These are phyloP conservation scores for Trogon melanurus DNA, from an alignment of 2,113 vertebrate genomes.

Conservation along the genomic window DNA sequence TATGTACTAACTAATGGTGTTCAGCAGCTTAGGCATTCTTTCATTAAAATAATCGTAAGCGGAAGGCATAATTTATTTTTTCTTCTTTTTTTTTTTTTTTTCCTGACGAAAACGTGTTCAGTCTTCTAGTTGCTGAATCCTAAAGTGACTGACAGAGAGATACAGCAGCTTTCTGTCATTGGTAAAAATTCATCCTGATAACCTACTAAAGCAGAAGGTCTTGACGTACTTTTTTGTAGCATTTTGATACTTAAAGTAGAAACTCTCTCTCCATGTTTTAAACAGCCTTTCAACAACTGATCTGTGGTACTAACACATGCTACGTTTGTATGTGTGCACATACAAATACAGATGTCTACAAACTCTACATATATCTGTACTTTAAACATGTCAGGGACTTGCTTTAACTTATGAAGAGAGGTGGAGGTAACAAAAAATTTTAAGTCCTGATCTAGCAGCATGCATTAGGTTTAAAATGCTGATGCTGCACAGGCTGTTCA, in stretches of 20 bases:
- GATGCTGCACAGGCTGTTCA: neutral
- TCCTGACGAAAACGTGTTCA: neutral
- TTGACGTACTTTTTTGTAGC: neutral
- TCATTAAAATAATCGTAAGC: neutral
- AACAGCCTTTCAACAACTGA: neutral
- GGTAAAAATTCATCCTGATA: neutral
- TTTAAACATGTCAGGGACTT: neutral
- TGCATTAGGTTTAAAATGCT: neutral
- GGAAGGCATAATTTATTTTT: neutral
- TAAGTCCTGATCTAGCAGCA: neutral
- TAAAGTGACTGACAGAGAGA: neutral
- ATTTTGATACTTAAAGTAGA: neutral
- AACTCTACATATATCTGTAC: neutral
- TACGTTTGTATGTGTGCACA: neutral
- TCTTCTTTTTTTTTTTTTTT: neutral
- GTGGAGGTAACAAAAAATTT: neutral
- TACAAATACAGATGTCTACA: neutral
- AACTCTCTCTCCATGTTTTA: neutral
- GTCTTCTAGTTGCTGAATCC: neutral
- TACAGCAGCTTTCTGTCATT: neutral
- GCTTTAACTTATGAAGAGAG: neutral
- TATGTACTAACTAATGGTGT: neutral
- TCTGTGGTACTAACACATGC: fast-evolving
- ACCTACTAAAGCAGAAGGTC: neutral
- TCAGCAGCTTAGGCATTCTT: neutral